A percentile compares a stretch with the other conserved stretches of the same genome.
Evolutionary conservation across 1,140 invertebrate genomes (phyloP).

Genomic region (Pachypsylla venusta): DNA sequence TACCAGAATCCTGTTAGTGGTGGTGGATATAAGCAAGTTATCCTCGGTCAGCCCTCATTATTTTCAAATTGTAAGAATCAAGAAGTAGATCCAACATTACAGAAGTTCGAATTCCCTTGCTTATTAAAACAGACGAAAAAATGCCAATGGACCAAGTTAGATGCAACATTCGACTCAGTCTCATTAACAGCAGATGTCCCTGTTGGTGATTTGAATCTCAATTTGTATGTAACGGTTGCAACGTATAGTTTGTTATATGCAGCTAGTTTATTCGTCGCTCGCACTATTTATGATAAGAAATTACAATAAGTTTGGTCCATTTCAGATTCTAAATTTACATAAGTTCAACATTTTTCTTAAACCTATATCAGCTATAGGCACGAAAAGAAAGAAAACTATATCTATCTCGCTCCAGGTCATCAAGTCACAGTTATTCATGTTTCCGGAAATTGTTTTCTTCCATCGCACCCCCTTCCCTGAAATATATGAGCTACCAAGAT

Average conservation of each 20-base stretch:
- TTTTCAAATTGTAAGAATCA: background rate
- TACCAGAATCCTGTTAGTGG: background rate
- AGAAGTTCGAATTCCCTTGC: background rate
- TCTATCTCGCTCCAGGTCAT: no score
- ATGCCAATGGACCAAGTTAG: constrained; percentile 4
- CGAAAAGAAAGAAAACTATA: no score
- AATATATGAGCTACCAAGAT: no score
- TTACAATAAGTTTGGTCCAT: no score
- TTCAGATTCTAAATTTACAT: no score
- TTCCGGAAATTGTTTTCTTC: no score
- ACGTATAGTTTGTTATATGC: background rate
- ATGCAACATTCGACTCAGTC: background rate
- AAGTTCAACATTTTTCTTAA: no score
- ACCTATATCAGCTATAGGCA: no score
- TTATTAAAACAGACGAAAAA: background rate
- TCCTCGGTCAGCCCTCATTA: background rate
- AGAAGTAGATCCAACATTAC: background rate
- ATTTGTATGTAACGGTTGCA: background rate
- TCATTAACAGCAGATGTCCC: background rate
- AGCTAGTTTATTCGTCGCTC: background rate
- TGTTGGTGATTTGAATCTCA: background rate
- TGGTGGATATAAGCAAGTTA: background rate
- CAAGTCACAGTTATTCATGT: no score
- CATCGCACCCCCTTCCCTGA: no score
- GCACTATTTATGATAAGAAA: background rate